These are phyloP conservation scores for Serripes groenlandicus DNA, from an alignment of 2,888 invertebrate species.

Conservation along the genomic window DNA sequence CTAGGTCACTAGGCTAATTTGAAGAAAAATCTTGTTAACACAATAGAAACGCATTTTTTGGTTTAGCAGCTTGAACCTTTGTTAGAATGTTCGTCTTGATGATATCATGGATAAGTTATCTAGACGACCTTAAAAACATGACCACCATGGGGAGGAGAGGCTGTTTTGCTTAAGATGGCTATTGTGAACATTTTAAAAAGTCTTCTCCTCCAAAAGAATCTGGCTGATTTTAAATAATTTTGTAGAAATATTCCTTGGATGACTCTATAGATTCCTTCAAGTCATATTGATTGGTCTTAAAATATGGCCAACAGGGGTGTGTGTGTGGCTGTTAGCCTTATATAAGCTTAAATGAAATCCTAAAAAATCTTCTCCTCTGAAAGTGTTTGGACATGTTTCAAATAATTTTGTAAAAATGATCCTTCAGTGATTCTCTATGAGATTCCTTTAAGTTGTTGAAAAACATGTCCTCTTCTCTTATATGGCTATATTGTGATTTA, in stretches of 20 bases:
- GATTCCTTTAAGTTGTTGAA: background rate
- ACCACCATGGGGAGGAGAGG: too few relatives aligned
- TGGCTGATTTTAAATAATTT: background rate
- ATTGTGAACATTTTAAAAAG: slow-evolving; percentile 68
- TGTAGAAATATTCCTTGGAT: background rate
- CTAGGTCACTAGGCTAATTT: too few relatives aligned
- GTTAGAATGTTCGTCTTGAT: too few relatives aligned
- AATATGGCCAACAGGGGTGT: background rate
- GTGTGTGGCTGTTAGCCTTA: background rate
- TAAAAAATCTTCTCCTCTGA: background rate
- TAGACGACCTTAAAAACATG: too few relatives aligned
- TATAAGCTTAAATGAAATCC: background rate
- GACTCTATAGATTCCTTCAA: background rate
- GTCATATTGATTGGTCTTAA: background rate
- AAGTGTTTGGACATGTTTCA: background rate
- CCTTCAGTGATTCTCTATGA: too few relatives aligned
- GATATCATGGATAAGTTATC: too few relatives aligned
- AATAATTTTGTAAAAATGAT: background rate
- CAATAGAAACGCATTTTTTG: too few relatives aligned
- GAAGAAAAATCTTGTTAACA: too few relatives aligned
- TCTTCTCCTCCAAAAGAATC: background rate
- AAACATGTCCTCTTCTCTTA: background rate
- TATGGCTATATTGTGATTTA: background rate
- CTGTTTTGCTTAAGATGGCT: too few relatives aligned
- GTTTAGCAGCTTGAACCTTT: too few relatives aligned